These are phyloP conservation scores for Selene dorsalis DNA, from an alignment of 2,797 vertebrate species.

Conservation along the genomic window DNA sequence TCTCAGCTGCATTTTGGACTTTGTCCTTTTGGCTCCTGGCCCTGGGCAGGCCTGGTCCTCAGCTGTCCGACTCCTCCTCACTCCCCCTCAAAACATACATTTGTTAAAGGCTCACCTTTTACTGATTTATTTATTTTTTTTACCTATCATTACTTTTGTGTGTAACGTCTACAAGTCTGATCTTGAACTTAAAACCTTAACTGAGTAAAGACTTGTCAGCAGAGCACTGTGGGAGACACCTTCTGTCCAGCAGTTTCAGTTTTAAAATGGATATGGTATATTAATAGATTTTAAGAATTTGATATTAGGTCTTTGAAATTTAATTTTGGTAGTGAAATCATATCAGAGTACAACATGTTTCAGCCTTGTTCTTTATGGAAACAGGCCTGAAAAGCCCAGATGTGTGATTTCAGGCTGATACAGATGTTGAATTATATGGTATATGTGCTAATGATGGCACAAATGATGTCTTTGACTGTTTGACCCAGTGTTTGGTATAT, in stretches of 20 bases:
- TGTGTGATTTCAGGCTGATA: neutral
- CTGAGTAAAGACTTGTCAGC: neutral
- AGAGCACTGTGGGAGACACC: neutral
- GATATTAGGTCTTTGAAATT: neutral
- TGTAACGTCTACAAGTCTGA: neutral
- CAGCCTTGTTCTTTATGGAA: neutral
- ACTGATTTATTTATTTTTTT: neutral
- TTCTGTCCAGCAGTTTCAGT: neutral
- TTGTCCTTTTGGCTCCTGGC: conserved; percentile 66
- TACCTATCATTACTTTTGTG: neutral
- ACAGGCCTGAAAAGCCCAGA: neutral
- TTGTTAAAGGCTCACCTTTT: neutral
- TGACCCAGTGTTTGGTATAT: neutral
- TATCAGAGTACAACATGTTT: too few species aligned
- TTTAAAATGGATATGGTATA: neutral
- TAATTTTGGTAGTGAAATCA: too few species aligned
- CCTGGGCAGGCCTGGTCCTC: conserved; percentile 6
- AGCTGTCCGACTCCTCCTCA: conserved; percentile 6
- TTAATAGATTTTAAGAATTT: neutral
- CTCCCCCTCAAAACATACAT: conserved; percentile 11
- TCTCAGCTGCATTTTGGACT: conserved; percentile 62
- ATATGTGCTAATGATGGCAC: neutral
- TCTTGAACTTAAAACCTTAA: neutral
- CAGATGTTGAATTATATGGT: neutral
- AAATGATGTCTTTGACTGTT: too few species aligned